These are phyloP conservation scores for Onychostoma macrolepis DNA, from an alignment of 2,113 vertebrate genomes.

Conservation along the genomic window DNA sequence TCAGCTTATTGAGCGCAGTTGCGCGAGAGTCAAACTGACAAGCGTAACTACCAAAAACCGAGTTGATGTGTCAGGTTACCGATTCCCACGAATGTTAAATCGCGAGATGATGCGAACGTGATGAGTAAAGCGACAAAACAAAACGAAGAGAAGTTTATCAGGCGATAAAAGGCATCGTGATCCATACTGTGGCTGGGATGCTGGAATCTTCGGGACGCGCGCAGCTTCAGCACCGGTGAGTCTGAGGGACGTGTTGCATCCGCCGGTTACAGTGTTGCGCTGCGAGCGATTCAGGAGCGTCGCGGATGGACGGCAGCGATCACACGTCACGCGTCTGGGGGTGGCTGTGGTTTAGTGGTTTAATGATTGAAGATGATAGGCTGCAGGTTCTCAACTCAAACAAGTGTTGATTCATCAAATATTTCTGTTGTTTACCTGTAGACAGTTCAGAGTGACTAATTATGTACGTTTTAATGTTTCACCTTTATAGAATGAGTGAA, in stretches of 20 bases:
- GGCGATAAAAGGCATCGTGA: background rate
- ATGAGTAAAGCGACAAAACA: background rate
- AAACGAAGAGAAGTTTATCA: constrained; percentile 13
- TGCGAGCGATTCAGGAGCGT: background rate
- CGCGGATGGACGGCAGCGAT: background rate
- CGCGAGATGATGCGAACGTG: background rate
- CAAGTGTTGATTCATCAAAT: background rate
- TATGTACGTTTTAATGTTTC: background rate
- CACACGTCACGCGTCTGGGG: constrained; percentile 10
- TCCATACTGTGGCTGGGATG: constrained; percentile 1
- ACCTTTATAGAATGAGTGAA: background rate
- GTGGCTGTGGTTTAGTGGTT: background rate
- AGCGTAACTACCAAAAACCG: background rate
- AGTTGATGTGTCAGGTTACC: background rate
- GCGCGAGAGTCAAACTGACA: background rate
- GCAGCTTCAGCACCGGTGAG: background rate
- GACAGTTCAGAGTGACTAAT: background rate
- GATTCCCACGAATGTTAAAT: background rate
- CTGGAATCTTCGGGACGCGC: background rate
- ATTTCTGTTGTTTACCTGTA: background rate
- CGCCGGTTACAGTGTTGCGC: background rate
- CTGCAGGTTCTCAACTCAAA: background rate
- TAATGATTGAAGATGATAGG: background rate
- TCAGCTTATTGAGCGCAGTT: constrained; percentile 22
- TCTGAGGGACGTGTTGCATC: constrained; percentile 23